Percentiles rank a stretch among this genome's conserved stretches.
These are phyloP conservation scores for Zaprionus taronus DNA, from an alignment of 1,140 invertebrate genomes.

Conservation along the genomic window DNA sequence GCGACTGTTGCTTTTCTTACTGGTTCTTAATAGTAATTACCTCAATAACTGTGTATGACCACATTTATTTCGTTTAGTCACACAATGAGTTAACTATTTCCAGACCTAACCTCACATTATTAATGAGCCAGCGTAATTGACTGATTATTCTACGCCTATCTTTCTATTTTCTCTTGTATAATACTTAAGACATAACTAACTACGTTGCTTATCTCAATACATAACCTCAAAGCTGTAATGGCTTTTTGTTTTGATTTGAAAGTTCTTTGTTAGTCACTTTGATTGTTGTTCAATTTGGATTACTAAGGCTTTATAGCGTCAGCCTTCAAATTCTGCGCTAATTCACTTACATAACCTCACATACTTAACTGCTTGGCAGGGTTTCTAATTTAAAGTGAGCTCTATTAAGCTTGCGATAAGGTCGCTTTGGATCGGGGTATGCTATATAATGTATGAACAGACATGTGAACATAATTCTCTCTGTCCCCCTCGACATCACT, in stretches of 20 bases:
- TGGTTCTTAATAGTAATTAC: not conserved
- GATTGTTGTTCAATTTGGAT: not conserved
- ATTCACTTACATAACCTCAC: constrained; percentile 6
- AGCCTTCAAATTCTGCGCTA: not conserved
- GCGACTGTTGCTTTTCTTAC: too few species aligned
- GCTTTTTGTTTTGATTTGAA: not conserved
- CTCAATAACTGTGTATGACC: not conserved
- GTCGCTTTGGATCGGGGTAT: not conserved
- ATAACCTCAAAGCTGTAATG: not conserved
- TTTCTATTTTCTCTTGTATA: not conserved
- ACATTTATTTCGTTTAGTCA: constrained; percentile 1
- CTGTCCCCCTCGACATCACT: not conserved
- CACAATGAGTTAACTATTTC: not conserved
- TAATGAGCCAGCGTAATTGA: not conserved
- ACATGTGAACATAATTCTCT: not conserved
- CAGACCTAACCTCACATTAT: not conserved
- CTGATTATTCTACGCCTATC: not conserved
- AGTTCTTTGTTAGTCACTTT: not conserved
- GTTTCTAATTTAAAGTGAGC: constrained; percentile 5
- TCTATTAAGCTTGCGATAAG: not conserved
- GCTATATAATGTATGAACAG: not conserved
- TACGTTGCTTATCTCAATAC: not conserved
- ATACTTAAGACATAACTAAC: not conserved
- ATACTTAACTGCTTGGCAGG: constrained; percentile 3
- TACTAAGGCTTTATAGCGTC: not conserved